These are phyloP conservation scores for Potamarius usumacintae DNA, from an alignment of 2,113 vertebrate species.

Conservation along the genomic window DNA sequence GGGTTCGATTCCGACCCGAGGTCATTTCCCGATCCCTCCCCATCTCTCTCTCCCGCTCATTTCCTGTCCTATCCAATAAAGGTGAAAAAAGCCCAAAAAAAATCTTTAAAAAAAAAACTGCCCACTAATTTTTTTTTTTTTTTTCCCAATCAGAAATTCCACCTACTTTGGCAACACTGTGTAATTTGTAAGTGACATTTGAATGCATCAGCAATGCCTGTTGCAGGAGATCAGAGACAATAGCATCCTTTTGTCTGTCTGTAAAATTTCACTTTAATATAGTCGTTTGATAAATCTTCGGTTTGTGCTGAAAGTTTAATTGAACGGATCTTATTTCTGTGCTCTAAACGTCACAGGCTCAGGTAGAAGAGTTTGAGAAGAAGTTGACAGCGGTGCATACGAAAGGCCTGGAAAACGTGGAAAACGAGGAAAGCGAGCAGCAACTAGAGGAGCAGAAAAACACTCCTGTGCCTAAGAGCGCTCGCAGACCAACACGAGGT, in stretches of 20 bases:
- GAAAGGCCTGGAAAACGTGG: conserved; percentile 81
- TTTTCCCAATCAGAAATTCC: too few relatives aligned
- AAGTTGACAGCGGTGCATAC: conserved; percentile 82
- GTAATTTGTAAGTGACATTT: too few relatives aligned
- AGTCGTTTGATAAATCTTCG: background rate
- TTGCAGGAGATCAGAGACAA: too few relatives aligned
- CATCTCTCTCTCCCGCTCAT: too few relatives aligned
- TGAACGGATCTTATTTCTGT: background rate
- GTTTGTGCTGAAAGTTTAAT: background rate
- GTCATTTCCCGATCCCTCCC: too few relatives aligned
- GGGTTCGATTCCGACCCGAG: too few relatives aligned
- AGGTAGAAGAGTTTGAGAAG: conserved; percentile 90
- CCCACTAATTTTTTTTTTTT: too few relatives aligned
- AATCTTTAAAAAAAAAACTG: too few relatives aligned
- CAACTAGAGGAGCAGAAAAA: conserved; percentile 55
- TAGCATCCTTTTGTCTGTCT: background rate
- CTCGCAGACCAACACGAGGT: conserved; percentile 55
- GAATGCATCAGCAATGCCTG: too few relatives aligned
- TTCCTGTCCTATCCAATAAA: too few relatives aligned
- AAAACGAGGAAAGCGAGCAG: conserved; percentile 70
- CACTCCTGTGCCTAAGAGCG: conserved; percentile 25
- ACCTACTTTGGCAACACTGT: too few relatives aligned
- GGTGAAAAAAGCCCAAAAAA: too few relatives aligned
- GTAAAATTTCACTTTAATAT: background rate
- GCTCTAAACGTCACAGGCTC: conserved; percentile 65